Base-by-base conservation (phyloP, 92 coral and sea anemone species). In the Virgularia gustaviana region DNA sequence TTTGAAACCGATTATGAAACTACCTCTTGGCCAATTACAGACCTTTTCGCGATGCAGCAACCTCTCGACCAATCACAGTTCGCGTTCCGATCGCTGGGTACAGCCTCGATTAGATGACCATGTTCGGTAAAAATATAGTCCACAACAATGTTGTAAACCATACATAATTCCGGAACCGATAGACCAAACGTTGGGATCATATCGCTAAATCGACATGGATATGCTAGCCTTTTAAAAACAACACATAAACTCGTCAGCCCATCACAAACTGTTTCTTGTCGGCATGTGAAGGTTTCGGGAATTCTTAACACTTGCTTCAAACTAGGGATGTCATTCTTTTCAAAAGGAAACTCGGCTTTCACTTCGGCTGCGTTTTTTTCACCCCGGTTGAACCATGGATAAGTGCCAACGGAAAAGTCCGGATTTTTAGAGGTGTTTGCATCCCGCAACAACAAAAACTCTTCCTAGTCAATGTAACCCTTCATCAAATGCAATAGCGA, bases 251-350 rank as follows among this genome's bases (percentile, higher is more conserved):
- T 44, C 36, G 32, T 29, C 10, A 59, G 42, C 36, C 65, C 65
- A 59, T 39, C 32, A 59, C 65, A 59, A 29, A 27, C 36, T 59
- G 65, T 59, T 59, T 44, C 36, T 59, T 59, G 65, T 33, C 24
- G 65, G 65, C 65, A 59, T 29, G 32, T 30, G 22, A 59, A 32
- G n/a, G 29, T 34, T 20, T 31, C 35, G 42, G 61, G 61, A 23
- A 54, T 54, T 54, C 29, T 30, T 3, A 8, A 35, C 15, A 23
- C 43, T 59, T 59, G 20, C 43, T 59, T 39, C 4, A 59, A 44
- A 59, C 32, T 20, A 31, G 1, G 7, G 3, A 31, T 29, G 42
- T 59, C 43, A 33, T 34, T 39, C 24, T 59, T 59, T 59, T 59
- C 32, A 8, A 59, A 24, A 13, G 41, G 23, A 59, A 59, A 59